phyloP scores from a whole-genome alignment of 1,140 invertebrate genomes.

The Pseudobourletiella spinata region DNA sequence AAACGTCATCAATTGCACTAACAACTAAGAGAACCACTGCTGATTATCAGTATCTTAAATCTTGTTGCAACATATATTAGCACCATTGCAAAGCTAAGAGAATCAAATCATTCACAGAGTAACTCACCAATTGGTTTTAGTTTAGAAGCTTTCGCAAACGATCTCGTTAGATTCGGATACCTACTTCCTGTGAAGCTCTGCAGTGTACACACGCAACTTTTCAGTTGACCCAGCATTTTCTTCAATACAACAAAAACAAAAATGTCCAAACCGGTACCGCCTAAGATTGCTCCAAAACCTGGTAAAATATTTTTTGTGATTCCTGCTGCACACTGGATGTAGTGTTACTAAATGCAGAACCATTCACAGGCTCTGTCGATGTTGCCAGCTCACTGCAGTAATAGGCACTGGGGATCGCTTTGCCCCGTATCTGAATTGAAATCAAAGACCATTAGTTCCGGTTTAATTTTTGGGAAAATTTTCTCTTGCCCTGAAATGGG shows the following conservation, averaged over 20 bases:
- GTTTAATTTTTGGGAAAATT: too few species aligned
- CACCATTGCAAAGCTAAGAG: neutral
- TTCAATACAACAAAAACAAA: neutral
- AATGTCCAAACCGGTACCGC: slow-evolving; percentile 27
- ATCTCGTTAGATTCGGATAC: neutral
- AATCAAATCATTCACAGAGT: neutral
- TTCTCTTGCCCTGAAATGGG: too few species aligned
- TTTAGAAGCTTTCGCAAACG: neutral
- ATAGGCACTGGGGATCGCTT: too few species aligned
- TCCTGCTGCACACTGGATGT: too few species aligned
- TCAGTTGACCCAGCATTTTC: neutral
- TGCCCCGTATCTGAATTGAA: too few species aligned
- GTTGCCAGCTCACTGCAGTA: too few species aligned
- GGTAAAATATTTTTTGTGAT: too few species aligned
- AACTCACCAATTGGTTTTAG: neutral
- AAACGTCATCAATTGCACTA: too few species aligned
- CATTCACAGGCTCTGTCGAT: too few species aligned
- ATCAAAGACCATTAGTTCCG: neutral
- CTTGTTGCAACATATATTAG: neutral
- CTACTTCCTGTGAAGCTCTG: neutral
- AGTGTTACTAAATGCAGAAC: too few species aligned
- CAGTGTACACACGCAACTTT: neutral
- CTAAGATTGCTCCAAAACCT: slow-evolving; percentile 30
- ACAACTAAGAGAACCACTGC: too few species aligned
- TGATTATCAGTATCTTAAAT: too few species aligned